A percentile compares a stretch with the other conserved stretches of the same genome.
Evolutionary conservation across 2,797 vertebrate species (phyloP).

Genomic region (Echeneis naucrates): DNA sequence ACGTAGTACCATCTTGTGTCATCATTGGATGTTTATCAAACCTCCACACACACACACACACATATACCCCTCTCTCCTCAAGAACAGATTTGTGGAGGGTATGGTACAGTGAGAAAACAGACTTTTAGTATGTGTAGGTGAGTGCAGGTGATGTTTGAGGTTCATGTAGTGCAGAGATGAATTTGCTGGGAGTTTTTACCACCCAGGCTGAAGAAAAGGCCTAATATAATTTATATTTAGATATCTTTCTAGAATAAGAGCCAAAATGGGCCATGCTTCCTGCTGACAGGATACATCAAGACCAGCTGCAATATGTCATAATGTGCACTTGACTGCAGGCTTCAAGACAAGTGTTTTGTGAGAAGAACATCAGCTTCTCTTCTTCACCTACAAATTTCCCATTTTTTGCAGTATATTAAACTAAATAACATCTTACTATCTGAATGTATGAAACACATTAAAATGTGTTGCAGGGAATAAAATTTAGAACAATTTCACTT

Average conservation of each 20-base stretch:
- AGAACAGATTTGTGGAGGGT: conserved; percentile 50
- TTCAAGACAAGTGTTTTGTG: conserved; percentile 1
- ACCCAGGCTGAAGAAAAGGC: conserved; percentile 10
- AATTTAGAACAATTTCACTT: background rate
- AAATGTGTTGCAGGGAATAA: background rate
- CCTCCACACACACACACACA: background rate
- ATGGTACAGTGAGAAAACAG: conserved; percentile 44
- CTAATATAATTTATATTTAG: conserved; percentile 56
- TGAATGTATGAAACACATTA: conserved; percentile 19
- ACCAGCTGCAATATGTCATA: background rate
- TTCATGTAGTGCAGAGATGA: conserved; percentile 34
- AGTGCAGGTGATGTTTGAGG: conserved; percentile 41
- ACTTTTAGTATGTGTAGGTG: conserved; percentile 38
- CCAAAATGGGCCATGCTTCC: conserved; percentile 43
- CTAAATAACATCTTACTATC: background rate
- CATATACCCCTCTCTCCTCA: background rate
- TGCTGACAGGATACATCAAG: conserved; percentile 20
- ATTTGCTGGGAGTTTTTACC: conserved; percentile 36
- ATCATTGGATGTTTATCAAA: conserved; percentile 65
- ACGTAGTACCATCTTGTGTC: conserved; percentile 66
- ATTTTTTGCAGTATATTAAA: background rate
- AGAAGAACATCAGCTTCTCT: conserved; percentile 1
- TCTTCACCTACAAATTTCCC: background rate
- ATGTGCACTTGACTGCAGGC: background rate
- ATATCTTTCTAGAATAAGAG: conserved; percentile 43